Base-by-base conservation (phyloP, 2,113 vertebrate species). In the Tichodroma muraria region DNA sequence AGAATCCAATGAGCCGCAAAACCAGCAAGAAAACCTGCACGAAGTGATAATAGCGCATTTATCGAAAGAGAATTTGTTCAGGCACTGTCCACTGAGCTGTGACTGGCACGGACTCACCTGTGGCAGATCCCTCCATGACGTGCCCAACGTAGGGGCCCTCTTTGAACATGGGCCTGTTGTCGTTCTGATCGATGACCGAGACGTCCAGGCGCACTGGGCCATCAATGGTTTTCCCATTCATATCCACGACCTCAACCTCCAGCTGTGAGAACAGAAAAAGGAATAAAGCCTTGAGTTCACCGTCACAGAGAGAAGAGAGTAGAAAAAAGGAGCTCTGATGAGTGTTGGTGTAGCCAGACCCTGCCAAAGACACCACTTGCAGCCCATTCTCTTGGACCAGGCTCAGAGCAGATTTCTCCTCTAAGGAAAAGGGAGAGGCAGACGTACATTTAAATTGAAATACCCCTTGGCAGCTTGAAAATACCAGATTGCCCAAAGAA, bases 111-210 rank as follows among this genome's bases (percentile, higher is more conserved):
- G 47, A 80, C 98, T 83, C 97, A 99, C 99, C 99, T 96, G 98
- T 99, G 14, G 99, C 98, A 10, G 99, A 99, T 6, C 98, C 99
- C 79, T 99, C 99, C 83, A 99, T 98, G 91, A 99, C 98, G 5
- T 99, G 99, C 13, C 99, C 99, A 0, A 98, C 6, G 12, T 99
- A 99, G 18, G 98, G 98, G 0, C 98, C 98, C 94, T 99, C 99
- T 76, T 97, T 98, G 94, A 99, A 99, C 97, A 98, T 98, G 1
- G 99, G 99, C 49, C 99, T 97, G 97, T 99, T 99, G 97, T 99
- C 99, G 45, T 99, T 99, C 91, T 99, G 99, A 95, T 99, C 99
- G 20, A 99, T 99, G 81, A 99, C 98, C 5, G 94, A 95, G 90
- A 99, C 95, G 42, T 98, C 97, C 45, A 99, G 96, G 20, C 96